These are phyloP conservation scores for Odontamblyopus rebecca DNA, from an alignment of 2,797 vertebrate species.

Conservation along the genomic window DNA sequence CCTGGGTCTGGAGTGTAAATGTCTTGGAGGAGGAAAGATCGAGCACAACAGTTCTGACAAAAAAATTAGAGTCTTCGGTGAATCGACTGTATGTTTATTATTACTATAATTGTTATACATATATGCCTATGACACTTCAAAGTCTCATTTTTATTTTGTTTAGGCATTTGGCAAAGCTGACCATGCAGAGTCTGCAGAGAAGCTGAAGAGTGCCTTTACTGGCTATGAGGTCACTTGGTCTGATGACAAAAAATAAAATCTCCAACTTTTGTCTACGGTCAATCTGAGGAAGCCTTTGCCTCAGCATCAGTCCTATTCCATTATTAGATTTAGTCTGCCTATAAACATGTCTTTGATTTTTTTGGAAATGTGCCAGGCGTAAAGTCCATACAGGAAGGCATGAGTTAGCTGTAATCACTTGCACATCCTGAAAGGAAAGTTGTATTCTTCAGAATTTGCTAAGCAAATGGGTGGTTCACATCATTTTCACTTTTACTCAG, in stretches of 20 bases:
- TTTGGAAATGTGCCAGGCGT: slow-evolving; percentile 39
- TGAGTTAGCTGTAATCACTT: slow-evolving; percentile 22
- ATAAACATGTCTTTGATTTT: background rate
- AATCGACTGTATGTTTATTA: slow-evolving; percentile 83
- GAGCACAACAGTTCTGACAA: slow-evolving; percentile 86
- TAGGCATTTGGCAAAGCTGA: slow-evolving; percentile 92
- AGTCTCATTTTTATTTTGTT: slow-evolving; percentile 25
- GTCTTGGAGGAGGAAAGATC: slow-evolving; percentile 90
- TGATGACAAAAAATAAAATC: slow-evolving; percentile 80
- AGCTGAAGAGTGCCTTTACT: slow-evolving; percentile 79
- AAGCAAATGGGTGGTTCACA: background rate
- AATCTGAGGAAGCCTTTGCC: background rate
- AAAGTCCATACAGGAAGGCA: slow-evolving; percentile 62
- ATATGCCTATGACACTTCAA: background rate
- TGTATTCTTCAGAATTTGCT: slow-evolving; percentile 14
- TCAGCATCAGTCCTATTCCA: background rate
- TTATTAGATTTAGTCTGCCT: background rate
- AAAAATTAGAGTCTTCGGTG: slow-evolving; percentile 86
- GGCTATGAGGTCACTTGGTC: slow-evolving; percentile 87
- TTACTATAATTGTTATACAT: background rate
- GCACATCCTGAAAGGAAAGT: slow-evolving; percentile 63
- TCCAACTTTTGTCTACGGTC: background rate
- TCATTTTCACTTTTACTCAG: background rate
- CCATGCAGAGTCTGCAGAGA: slow-evolving; percentile 83
- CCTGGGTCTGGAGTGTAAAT: slow-evolving; percentile 84